Conservation (phyloP, 1,140 invertebrate species). For the Heliconius hermathena region DNA sequence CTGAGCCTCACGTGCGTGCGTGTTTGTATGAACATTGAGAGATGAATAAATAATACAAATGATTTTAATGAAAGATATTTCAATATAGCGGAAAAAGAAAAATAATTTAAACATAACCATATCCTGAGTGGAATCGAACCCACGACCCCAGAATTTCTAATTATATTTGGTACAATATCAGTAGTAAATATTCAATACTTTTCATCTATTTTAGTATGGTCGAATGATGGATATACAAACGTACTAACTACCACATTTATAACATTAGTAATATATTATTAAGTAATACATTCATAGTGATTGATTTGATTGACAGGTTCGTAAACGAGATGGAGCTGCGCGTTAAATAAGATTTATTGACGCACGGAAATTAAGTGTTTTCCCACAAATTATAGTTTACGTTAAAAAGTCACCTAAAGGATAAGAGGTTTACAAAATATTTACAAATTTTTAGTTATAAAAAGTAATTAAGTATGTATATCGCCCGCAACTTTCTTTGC, state of each 20-base stretch:
- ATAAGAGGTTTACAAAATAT: neutral
- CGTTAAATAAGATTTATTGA: constrained; percentile 3
- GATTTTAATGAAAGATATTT: no score
- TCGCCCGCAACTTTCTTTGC: no score
- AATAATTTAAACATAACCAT: no score
- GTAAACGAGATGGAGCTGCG: neutral
- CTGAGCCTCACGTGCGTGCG: no score
- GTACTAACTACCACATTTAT: neutral
- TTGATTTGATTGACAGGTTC: neutral
- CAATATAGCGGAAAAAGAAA: no score
- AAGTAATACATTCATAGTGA: neutral
- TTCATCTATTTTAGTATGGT: no score
- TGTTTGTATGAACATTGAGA: no score
- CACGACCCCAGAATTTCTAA: no score
- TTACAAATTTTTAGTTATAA: neutral
- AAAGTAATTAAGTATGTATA: neutral
- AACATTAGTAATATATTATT: neutral
- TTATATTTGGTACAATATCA: no score
- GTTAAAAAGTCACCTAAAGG: neutral
- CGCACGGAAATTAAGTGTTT: neutral
- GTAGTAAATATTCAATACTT: no score
- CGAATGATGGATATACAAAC: neutral
- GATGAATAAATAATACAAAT: no score
- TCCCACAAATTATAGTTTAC: neutral
- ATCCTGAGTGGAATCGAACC: no score